Evolutionary conservation across 2,888 invertebrate genomes (phyloP).

Genomic region (Mechanitis messenoides): DNA sequence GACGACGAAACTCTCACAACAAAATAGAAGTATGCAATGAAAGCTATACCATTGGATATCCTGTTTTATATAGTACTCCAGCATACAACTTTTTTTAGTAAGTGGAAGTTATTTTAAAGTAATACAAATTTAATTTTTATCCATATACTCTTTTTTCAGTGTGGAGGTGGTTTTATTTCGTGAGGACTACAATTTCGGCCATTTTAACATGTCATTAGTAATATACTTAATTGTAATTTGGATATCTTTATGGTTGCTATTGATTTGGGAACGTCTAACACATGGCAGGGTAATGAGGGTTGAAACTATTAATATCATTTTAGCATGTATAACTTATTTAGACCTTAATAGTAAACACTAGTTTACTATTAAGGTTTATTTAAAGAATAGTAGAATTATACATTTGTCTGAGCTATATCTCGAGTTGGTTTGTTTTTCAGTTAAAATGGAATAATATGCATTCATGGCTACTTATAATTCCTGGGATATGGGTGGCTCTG

Average conservation of each 20-base stretch:
- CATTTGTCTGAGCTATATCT: background rate
- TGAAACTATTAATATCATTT: too few species aligned
- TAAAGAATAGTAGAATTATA: too few species aligned
- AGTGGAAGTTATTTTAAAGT: slow-evolving; percentile 31
- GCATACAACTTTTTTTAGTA: slow-evolving; percentile 68
- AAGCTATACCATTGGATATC: slow-evolving; percentile 47
- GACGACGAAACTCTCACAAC: slow-evolving; percentile 20
- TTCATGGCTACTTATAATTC: slow-evolving; percentile 49
- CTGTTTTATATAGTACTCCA: slow-evolving; percentile 50
- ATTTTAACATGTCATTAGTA: slow-evolving; percentile 45
- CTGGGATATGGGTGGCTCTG: slow-evolving; percentile 50
- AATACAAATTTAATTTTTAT: background rate
- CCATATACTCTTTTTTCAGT: slow-evolving; percentile 34
- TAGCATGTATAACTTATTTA: too few species aligned
- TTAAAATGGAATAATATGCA: slow-evolving; percentile 59
- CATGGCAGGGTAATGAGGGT: slow-evolving; percentile 39
- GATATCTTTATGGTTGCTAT: slow-evolving; percentile 49
- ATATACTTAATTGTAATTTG: slow-evolving; percentile 42
- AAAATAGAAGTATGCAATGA: slow-evolving; percentile 51
- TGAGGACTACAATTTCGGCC: slow-evolving; percentile 35
- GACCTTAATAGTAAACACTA: too few species aligned
- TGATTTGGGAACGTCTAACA: slow-evolving; percentile 47
- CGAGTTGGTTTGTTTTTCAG: background rate
- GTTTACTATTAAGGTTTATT: too few species aligned
- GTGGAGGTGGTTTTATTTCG: slow-evolving; percentile 55